These are phyloP conservation scores for Podargus strigoides DNA, from an alignment of 2,797 vertebrate genomes.

Conservation along the genomic window DNA sequence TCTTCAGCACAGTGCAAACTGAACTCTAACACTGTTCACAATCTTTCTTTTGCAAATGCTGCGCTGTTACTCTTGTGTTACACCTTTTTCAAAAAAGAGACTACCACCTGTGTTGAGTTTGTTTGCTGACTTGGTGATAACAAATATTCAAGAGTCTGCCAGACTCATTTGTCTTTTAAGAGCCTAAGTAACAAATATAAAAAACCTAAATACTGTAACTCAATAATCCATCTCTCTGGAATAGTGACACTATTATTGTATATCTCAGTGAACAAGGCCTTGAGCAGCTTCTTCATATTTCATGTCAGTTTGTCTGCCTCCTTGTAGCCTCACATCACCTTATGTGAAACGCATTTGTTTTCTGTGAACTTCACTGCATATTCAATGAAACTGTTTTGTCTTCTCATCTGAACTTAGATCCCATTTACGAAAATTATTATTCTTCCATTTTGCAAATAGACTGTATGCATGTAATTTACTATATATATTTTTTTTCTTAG, in stretches of 20 bases:
- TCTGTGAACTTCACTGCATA: background rate
- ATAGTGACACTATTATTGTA: background rate
- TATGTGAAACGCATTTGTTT: background rate
- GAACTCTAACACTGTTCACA: background rate
- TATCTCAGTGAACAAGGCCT: background rate
- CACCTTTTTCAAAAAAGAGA: background rate
- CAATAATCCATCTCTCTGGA: background rate
- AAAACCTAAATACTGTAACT: background rate
- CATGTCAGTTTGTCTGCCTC: background rate
- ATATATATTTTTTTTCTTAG: background rate
- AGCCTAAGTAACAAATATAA: background rate
- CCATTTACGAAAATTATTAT: background rate
- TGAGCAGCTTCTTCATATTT: background rate
- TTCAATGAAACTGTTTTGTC: background rate
- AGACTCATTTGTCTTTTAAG: background rate
- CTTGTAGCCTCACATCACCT: background rate
- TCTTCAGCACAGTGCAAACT: background rate
- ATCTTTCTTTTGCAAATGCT: background rate
- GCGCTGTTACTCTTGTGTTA: background rate
- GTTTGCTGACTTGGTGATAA: background rate
- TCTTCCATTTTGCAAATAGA: background rate
- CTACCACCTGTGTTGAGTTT: background rate
- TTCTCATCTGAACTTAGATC: background rate
- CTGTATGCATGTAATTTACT: fast-evolving
- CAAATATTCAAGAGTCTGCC: background rate